phyloP scores from a whole-genome alignment of 2,888 invertebrate genomes.

The Drosophila mayaguana region DNA sequence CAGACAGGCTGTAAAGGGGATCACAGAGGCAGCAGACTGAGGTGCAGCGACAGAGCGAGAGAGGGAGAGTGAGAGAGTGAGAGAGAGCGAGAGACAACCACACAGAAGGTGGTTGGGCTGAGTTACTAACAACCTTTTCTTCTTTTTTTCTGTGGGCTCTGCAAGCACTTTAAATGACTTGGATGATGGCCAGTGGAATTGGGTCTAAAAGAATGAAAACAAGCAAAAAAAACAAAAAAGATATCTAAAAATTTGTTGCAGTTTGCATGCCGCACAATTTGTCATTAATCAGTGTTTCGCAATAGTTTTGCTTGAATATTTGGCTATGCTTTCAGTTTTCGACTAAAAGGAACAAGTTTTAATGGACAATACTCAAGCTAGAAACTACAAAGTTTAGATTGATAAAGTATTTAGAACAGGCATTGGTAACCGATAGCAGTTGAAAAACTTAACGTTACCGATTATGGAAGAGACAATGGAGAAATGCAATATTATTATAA shows the following conservation, averaged over 20 bases:
- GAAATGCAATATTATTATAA: neutral
- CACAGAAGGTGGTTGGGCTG: constrained; percentile 7
- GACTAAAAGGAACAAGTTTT: constrained; percentile 4
- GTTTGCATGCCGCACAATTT: constrained; percentile 65
- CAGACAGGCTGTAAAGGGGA: neutral
- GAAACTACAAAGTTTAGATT: constrained; percentile 11
- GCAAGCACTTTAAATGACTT: constrained; percentile 56
- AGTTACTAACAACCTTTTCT: constrained; percentile 50
- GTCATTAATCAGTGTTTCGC: constrained; percentile 71
- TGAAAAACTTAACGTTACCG: neutral
- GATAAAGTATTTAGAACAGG: constrained; percentile 6
- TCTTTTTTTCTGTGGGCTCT: constrained; percentile 25
- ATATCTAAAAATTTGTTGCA: constrained; percentile 12
- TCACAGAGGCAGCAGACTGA: neutral
- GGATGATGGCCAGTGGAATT: constrained; percentile 64
- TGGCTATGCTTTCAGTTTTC: neutral
- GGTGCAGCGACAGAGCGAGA: neutral
- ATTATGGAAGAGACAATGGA: neutral
- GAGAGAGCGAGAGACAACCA: neutral
- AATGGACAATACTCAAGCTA: constrained; percentile 2
- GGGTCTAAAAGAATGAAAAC: constrained; percentile 33
- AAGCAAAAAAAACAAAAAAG: neutral
- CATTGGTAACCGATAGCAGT: neutral
- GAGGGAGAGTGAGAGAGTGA: neutral
- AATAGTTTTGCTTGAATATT: constrained; percentile 35